Evolutionary conservation across 2,113 vertebrate species (phyloP).

Genomic region (Asarcornis scutulata): DNA sequence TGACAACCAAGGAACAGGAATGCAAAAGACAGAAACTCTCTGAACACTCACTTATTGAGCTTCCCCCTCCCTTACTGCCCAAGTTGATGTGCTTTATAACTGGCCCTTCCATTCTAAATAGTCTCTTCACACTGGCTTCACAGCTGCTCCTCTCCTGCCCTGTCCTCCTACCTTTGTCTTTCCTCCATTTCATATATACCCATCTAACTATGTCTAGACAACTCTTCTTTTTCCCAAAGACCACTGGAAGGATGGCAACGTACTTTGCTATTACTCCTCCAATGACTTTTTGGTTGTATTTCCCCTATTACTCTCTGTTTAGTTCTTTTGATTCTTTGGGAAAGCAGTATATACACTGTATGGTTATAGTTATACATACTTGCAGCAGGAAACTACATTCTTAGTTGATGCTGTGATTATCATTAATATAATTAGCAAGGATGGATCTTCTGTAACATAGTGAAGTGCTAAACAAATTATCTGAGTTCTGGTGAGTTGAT

Average conservation of each 20-base stretch:
- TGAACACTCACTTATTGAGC: not conserved
- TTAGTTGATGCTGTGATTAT: not conserved
- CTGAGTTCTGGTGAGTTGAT: not conserved
- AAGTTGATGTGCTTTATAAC: not conserved
- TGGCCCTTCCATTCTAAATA: not conserved
- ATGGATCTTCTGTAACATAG: not conserved
- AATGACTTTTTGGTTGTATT: not conserved
- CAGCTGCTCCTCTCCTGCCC: not conserved
- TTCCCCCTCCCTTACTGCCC: not conserved
- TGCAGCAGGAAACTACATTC: rapidly evolving
- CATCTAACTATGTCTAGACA: not conserved
- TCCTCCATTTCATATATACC: not conserved
- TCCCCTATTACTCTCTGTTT: not conserved
- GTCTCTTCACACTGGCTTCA: not conserved
- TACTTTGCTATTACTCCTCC: not conserved
- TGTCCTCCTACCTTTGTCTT: not conserved
- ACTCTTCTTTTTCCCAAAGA: not conserved
- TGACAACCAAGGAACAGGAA: not conserved
- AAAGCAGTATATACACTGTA: not conserved
- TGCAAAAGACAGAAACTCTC: not conserved
- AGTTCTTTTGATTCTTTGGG: not conserved
- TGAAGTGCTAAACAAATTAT: not conserved
- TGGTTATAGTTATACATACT: not conserved
- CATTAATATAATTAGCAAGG: not conserved
- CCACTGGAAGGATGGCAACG: not conserved